Percentiles rank a stretch among this genome's conserved stretches.
Evolutionary conservation across 2,797 vertebrate genomes (phyloP).

Genomic region (Tolypeutes matacus): DNA sequence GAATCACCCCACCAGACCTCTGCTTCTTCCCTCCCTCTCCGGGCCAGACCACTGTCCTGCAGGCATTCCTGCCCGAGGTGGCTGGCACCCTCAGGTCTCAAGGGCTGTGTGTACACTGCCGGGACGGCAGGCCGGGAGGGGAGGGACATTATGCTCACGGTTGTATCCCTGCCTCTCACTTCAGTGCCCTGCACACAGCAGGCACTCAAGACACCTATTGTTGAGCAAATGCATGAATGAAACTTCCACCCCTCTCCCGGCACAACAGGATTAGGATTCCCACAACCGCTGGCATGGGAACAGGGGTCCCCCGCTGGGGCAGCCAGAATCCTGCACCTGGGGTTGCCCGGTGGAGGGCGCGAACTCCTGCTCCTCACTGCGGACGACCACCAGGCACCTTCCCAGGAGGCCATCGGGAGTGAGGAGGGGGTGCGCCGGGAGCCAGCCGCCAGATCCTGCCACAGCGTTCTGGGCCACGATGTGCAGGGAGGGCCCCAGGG

Average conservation of each 20-base stretch:
- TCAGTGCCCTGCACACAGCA: background rate
- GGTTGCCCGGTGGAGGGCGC: background rate
- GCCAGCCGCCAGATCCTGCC: no score
- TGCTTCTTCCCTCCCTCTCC: background rate
- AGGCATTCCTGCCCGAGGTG: background rate
- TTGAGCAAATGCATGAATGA: background rate
- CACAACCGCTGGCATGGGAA: background rate
- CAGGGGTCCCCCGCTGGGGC: background rate
- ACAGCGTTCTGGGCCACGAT: background rate
- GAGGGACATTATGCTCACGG: background rate
- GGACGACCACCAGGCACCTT: background rate
- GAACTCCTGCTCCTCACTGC: background rate
- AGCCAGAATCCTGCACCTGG: background rate
- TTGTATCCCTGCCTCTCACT: background rate
- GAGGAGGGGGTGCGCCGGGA: background rate
- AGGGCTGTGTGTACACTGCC: background rate
- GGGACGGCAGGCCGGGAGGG: background rate
- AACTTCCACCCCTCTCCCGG: background rate
- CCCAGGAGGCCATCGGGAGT: background rate
- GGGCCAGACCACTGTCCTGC: background rate
- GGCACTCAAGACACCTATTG: accelerated
- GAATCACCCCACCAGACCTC: background rate
- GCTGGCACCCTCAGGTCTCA: background rate
- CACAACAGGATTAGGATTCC: background rate
- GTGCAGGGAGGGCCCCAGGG: background rate